Conservation (phyloP, 2,888 invertebrate genomes). For the Leptinotarsa juncta region DNA sequence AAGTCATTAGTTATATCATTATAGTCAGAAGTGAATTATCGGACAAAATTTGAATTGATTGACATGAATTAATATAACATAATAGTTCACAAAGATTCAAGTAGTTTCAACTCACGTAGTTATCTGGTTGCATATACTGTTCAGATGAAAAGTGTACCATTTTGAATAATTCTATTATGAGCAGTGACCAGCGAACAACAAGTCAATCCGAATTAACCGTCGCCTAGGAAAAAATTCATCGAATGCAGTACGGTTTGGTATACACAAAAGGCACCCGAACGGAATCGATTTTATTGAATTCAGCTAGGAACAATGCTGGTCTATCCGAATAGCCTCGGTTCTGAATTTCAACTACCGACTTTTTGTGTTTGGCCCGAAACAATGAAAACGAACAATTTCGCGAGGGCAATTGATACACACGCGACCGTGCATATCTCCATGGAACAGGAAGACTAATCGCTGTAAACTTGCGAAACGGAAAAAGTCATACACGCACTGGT, state of each 20-base stretch:
- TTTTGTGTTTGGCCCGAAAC: slow-evolving; percentile 33
- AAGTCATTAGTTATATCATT: too few species aligned
- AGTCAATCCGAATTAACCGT: not conserved
- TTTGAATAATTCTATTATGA: not conserved
- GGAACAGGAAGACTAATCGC: slow-evolving; percentile 38
- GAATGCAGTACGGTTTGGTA: not conserved
- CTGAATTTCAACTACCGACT: slow-evolving; percentile 33
- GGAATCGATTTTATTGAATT: slow-evolving; percentile 37
- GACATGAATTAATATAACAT: too few species aligned
- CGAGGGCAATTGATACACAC: slow-evolving; percentile 30
- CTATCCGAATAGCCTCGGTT: slow-evolving; percentile 26
- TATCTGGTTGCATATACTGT: too few species aligned
- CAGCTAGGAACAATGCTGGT: slow-evolving; percentile 27
- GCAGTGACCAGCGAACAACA: not conserved
- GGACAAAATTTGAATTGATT: too few species aligned
- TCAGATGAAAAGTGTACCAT: too few species aligned
- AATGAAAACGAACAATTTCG: slow-evolving; percentile 30
- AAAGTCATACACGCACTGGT: slow-evolving; percentile 4
- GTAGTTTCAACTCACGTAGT: too few species aligned
- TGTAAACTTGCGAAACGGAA: slow-evolving; percentile 22
- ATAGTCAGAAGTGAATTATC: too few species aligned
- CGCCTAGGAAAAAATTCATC: not conserved
- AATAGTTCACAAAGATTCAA: too few species aligned
- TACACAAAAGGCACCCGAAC: slow-evolving; percentile 13
- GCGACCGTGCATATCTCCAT: slow-evolving; percentile 32